phyloP scores from a whole-genome alignment of 1,140 invertebrate species.

The Psilanteris sp. region DNA sequence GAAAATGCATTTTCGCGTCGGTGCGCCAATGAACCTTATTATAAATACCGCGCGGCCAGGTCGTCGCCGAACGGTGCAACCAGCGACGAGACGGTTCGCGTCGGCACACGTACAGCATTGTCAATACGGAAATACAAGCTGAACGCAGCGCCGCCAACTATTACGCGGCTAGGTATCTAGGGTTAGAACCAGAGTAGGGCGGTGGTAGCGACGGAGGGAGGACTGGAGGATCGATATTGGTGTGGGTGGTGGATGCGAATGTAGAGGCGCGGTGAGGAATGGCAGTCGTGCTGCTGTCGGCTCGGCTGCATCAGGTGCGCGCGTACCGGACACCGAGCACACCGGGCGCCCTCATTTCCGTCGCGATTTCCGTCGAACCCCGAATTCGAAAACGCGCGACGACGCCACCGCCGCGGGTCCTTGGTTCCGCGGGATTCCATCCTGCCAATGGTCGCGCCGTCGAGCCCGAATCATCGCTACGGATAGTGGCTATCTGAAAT shows the following conservation, averaged over 20 bases:
- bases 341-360: slow-evolving; percentile 49
- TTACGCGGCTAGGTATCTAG: slow-evolving; percentile 51
- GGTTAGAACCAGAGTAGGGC: slow-evolving; percentile 31
- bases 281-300: slow-evolving; percentile 73
- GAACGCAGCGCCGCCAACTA: slow-evolving; percentile 57
- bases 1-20: no score
- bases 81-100: slow-evolving; percentile 20
- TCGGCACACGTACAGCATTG: slow-evolving; percentile 1
- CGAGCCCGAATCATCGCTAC: neutral
- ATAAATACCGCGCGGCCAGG: slow-evolving; percentile 5
- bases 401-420: no score
- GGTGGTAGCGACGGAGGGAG: slow-evolving; percentile 50
- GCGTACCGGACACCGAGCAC: slow-evolving; percentile 28
- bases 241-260: slow-evolving; percentile 74
- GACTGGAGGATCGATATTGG: slow-evolving; percentile 75
- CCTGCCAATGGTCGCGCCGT: no score
- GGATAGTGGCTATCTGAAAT: no score
- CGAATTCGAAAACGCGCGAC: slow-evolving; percentile 12
- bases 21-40: slow-evolving; percentile 11
- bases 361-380: slow-evolving; percentile 5
- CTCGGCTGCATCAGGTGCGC: slow-evolving; percentile 72
- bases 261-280: slow-evolving; percentile 72
- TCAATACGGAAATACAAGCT: slow-evolving; percentile 47
- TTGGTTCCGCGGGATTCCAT: neutral
- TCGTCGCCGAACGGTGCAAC: slow-evolving; percentile 17